These are phyloP conservation scores for Macrobrachium rosenbergii DNA, from an alignment of 1,140 invertebrate genomes.

Conservation along the genomic window DNA sequence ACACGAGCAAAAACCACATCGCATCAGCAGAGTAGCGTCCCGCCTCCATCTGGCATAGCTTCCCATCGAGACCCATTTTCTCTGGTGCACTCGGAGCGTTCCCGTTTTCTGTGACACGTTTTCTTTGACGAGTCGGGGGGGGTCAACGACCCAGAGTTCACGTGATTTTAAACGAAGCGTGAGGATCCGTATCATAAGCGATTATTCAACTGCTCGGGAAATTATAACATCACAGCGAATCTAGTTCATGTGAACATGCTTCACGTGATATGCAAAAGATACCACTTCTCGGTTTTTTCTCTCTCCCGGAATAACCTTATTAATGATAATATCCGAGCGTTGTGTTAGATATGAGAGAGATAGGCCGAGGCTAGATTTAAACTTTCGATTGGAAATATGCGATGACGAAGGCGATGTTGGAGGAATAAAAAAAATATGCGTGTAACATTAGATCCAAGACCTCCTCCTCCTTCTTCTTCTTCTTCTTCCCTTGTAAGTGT, in stretches of 20 bases:
- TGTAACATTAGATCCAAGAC: too few species aligned
- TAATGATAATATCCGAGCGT: too few species aligned
- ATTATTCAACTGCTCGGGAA: conserved; percentile 48
- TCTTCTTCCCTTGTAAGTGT: too few species aligned
- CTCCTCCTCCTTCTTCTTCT: too few species aligned
- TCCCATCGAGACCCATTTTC: too few species aligned
- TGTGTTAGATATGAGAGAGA: too few species aligned
- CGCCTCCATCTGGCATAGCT: not conserved
- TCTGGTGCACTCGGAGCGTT: conserved; percentile 1
- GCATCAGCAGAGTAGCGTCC: conserved; percentile 1
- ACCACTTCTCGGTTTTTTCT: not conserved
- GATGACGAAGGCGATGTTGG: too few species aligned
- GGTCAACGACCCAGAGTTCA: conserved; percentile 52
- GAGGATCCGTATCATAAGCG: conserved; percentile 27
- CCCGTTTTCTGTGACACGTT: conserved; percentile 53
- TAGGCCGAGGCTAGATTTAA: too few species aligned
- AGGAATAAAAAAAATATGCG: too few species aligned
- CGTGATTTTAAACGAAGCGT: conserved; percentile 33
- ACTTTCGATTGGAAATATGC: too few species aligned
- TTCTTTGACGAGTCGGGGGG: conserved; percentile 15
- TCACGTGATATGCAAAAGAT: not conserved
- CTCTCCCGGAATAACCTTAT: too few species aligned
- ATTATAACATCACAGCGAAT: conserved; percentile 31
- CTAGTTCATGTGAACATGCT: conserved; percentile 28
- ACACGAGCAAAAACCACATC: not conserved